Evolutionary conservation across 2,888 invertebrate species (phyloP), one percentile per base, ranked within the genome.

Genomic region (Liodrosophila aerea): DNA sequence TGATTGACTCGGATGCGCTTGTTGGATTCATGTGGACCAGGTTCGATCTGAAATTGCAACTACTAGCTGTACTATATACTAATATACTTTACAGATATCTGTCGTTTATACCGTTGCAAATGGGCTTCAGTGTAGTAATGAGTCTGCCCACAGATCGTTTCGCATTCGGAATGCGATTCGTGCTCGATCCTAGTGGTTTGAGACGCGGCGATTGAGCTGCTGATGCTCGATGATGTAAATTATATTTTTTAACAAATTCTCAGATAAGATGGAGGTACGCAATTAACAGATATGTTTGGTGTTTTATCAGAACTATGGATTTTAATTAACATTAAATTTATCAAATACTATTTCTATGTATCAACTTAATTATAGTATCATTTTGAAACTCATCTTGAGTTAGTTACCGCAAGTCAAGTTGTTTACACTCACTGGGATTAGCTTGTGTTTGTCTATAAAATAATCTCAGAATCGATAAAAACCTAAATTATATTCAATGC

Each of bases 1-100:
- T 86, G 87, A 51, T 90, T 3, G 87, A 90, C 46, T 90, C 90
- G 13, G 87, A 90, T 71, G 84, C 86, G 29, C 84, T 88, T 0
- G 87, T 89, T 39, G 90, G 90, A 18, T 87, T 89, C 29, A 87
- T 87, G 82, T 90, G 89, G 71, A 82, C 83, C 39, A 88, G 87
- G 89, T 89, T 66, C n/a, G 64, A 1, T 15, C 8, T 12, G 33
- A 27, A 4, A n/a, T n/a, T n/a, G n/a, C n/a, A n/a, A n/a, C n/a
- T 2, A n/a, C 30, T n/a, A 7, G 3, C n/a, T 7, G 5, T 30
- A 5, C 9, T 1, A 5, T 7, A 8, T 16, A 31, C n/a, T 11
- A 1, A 4, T 36, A 9, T 8, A 0, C 7, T 27, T 65, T 71
- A 1, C 63, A 90, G 90, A 71, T 77, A 73, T 43, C 46, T 90